Conservation (phyloP, 2,113 vertebrate genomes). For the Mesembrinibis cayennensis region DNA sequence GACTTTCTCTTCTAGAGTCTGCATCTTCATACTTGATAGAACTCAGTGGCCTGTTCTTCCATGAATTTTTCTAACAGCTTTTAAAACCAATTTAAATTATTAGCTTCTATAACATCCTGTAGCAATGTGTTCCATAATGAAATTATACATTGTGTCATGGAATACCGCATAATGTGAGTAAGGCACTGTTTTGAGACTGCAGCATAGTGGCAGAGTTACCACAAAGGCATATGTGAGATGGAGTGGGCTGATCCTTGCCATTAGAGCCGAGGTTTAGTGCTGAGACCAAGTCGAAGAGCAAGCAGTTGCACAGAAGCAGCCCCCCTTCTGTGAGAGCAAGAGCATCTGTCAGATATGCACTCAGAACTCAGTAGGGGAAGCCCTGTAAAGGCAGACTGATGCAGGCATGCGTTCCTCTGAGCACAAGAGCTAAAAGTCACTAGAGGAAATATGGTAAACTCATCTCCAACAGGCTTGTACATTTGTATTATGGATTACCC, state of each 20-base stretch:
- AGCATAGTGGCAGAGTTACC: background rate
- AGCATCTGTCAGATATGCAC: background rate
- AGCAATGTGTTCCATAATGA: background rate
- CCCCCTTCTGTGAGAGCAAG: background rate
- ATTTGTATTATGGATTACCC: background rate
- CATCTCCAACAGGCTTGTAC: background rate
- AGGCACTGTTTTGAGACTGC: background rate
- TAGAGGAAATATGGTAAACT: background rate
- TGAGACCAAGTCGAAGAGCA: background rate
- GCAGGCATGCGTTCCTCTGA: accelerated
- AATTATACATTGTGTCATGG: background rate
- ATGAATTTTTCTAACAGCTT: background rate
- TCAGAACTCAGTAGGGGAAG: slow-evolving; percentile 9
- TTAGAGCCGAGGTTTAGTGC: background rate
- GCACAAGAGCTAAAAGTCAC: background rate
- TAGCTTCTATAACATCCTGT: background rate
- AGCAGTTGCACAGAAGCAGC: background rate
- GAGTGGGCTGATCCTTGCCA: background rate
- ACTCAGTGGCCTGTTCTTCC: background rate
- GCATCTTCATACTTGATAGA: background rate
- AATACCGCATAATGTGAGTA: background rate
- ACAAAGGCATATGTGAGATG: background rate
- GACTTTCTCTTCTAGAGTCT: background rate
- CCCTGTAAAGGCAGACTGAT: background rate
- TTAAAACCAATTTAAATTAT: background rate